Evolutionary conservation across 2,113 vertebrate genomes (phyloP).

Genomic region (Oncorhynchus masou): DNA sequence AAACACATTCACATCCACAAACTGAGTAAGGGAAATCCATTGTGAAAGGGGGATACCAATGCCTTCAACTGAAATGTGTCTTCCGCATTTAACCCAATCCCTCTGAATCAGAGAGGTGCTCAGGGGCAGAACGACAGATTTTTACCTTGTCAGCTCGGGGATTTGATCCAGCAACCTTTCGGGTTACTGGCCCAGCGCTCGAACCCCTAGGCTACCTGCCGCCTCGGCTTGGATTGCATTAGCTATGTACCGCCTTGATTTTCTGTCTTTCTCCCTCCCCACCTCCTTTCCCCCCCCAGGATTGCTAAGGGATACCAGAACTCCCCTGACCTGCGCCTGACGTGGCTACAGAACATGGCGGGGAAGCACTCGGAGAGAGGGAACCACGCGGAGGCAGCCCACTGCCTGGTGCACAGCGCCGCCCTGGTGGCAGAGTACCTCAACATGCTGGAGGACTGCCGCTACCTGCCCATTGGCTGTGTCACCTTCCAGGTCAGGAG

Average conservation of each 20-base stretch:
- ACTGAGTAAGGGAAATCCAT: too few species aligned
- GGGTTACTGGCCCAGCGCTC: too few species aligned
- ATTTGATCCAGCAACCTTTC: too few species aligned
- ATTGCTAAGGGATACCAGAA: slow-evolving; percentile 95
- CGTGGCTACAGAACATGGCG: slow-evolving; percentile 93
- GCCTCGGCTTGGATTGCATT: too few species aligned
- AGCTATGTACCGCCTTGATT: not conserved
- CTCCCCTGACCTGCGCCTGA: slow-evolving; percentile 87
- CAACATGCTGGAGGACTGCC: slow-evolving; percentile 89
- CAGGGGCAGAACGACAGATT: too few species aligned
- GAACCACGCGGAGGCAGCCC: slow-evolving; percentile 88
- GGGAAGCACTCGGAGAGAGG: slow-evolving; percentile 84
- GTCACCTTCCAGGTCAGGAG: slow-evolving; percentile 86
- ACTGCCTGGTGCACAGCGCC: slow-evolving; percentile 88
- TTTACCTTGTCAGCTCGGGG: too few species aligned
- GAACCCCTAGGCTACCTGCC: not conserved
- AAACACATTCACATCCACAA: too few species aligned
- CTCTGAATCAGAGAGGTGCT: too few species aligned
- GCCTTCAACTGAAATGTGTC: too few species aligned
- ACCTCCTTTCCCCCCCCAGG: slow-evolving; percentile 55
- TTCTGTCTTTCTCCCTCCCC: not conserved
- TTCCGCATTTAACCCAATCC: too few species aligned
- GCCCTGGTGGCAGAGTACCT: slow-evolving; percentile 91
- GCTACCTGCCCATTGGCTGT: slow-evolving; percentile 87
- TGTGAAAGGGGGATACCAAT: too few species aligned